phyloP scores from a whole-genome alignment of 2,797 vertebrate genomes.

The Nyctibius grandis region DNA sequence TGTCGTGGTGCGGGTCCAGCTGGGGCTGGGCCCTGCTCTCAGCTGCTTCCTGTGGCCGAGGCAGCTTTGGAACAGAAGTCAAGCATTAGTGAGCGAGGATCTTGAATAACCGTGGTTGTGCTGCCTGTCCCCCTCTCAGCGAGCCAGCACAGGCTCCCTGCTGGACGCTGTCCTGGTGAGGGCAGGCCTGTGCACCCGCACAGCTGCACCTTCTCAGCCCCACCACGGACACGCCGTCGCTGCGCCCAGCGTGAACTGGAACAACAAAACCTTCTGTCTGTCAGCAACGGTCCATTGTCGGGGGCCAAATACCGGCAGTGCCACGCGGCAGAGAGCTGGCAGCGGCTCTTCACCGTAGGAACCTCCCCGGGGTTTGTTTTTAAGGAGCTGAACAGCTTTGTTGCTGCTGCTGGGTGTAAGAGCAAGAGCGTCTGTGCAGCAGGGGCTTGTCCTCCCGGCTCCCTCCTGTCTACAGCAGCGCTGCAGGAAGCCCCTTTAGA shows the following conservation, averaged over 20 bases:
- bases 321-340: background rate
- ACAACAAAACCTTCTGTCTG: background rate
- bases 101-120: background rate
- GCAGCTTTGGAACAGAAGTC: background rate
- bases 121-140: background rate
- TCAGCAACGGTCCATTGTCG: background rate
- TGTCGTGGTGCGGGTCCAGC: background rate
- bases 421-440: background rate
- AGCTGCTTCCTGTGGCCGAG: background rate
- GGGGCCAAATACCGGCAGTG: background rate
- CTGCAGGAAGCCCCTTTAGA: background rate
- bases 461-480: background rate
- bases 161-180: background rate
- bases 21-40: background rate
- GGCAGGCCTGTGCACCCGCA: background rate
- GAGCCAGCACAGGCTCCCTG: background rate
- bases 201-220: background rate
- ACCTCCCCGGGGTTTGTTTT: background rate
- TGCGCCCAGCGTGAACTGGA: background rate
- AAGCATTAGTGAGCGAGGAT: background rate
- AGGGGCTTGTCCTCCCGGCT: background rate
- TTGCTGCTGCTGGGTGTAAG: background rate
- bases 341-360: fast-evolving
- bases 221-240: fast-evolving
- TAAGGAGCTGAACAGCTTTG: background rate